These are phyloP conservation scores for Sisor rabdophorus DNA, from an alignment of 2,113 vertebrate species.

Conservation along the genomic window DNA sequence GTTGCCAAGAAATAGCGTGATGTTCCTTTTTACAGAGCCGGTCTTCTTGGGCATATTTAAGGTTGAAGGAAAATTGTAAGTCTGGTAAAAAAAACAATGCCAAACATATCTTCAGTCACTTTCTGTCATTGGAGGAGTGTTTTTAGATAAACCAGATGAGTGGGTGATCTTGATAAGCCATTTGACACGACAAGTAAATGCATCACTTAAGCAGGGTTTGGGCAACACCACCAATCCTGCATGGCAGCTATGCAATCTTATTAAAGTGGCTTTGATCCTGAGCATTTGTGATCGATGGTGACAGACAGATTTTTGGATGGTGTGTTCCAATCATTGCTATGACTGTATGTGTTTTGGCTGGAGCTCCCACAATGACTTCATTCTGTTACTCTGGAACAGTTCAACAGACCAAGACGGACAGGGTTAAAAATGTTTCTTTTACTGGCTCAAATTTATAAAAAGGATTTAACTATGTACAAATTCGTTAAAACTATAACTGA, in stretches of 20 bases:
- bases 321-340: background rate
- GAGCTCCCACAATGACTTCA: background rate
- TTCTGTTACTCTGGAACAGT: background rate
- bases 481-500: background rate
- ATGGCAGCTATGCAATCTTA: background rate
- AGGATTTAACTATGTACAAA: background rate
- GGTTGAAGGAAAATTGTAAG: background rate
- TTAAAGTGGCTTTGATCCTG: background rate
- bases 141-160: background rate
- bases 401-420: background rate
- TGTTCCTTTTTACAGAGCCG: background rate
- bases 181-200: background rate
- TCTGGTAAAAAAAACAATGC: background rate
- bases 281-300: conserved; percentile 4
- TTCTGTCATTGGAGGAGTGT: background rate
- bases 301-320: conserved; percentile 1
- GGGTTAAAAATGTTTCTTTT: background rate
- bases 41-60: background rate
- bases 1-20: conserved; percentile 1
- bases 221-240: background rate
- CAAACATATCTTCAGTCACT: background rate
- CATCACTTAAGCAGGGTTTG: background rate
- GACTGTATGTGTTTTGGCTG: background rate
- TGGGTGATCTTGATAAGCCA: background rate
- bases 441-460: background rate